Base-by-base conservation (phyloP, 2,113 vertebrate genomes). In the Campylorhamphus procurvoides region DNA sequence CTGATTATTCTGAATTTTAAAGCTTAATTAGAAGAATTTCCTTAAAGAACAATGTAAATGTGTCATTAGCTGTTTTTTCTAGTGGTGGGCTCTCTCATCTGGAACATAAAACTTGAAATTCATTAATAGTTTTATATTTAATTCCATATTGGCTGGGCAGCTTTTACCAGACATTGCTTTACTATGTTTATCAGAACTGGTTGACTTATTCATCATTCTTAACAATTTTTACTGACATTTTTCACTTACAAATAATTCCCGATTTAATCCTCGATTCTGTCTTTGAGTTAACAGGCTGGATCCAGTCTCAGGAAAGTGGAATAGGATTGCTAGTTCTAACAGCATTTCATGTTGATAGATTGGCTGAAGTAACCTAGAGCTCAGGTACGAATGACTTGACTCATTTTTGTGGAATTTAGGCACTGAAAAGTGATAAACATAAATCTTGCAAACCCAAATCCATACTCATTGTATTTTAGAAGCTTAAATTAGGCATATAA, bases 71-170 rank as follows among this genome's bases (percentile, higher is more conserved):
- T 83, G 40, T 24, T 35, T 83, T 56, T 82, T 86, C 27, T 77
- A 59, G 35, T 88, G 18, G 53, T 66, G 46, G 22, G 28, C 33
- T 89, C 33, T 74, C 13, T 93, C 63, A 50, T 73, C 50, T 90
- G 86, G 60, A 94, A 90, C 64, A 74, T 27, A 93, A 93, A 83
- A 74, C 46, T 73, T 63, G 68, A 93, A 86, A 84, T 77, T 86
- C 27, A 58, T 88, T 88, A 83, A 77, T 88, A 91, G 31, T 69
- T 86, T 50, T 42, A 25, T 84, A 68, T 90, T 90, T 96, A 94
- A 93, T 85, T 93, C 53, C 58, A 18, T 78, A 56, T 62, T 88
- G 58, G 28, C 35, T 85, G 42, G 63, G 64, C 37, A 84, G 18
- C 66, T 86, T 88, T 87, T 77, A 66, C 66, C 50, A 91, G 60